A percentile compares a stretch with the other conserved stretches of the same genome.
Conservation (phyloP, 1,140 invertebrate species). For the Dendroctonus ponderosae region DNA sequence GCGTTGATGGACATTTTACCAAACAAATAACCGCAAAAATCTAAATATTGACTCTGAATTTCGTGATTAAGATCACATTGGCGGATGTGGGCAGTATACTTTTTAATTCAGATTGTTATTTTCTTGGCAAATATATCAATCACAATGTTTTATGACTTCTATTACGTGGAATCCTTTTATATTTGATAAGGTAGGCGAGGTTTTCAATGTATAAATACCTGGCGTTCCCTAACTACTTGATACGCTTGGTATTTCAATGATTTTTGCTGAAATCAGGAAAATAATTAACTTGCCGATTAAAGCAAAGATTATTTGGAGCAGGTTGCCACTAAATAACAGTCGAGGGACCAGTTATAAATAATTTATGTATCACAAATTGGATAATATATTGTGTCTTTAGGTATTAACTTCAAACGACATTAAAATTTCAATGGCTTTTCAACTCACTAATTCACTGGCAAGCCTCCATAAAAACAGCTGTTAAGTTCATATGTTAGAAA, state of each 20-base stretch:
- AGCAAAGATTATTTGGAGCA: too few species aligned
- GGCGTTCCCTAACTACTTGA: constrained; percentile 6
- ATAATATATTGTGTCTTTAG: constrained; percentile 17
- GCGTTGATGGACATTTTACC: constrained; percentile 7
- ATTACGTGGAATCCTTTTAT: too few species aligned
- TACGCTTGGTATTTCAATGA: constrained; percentile 6
- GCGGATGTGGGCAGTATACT: constrained; percentile 3
- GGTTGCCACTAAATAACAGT: too few species aligned
- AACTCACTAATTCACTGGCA: constrained; percentile 35
- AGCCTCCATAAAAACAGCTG: constrained; percentile 38
- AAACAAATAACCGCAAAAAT: constrained; percentile 13
- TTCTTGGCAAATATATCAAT: too few species aligned
- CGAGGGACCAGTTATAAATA: neutral
- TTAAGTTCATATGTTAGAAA: constrained; percentile 38
- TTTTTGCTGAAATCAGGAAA: too few species aligned
- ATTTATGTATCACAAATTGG: constrained; percentile 4
- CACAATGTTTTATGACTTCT: too few species aligned
- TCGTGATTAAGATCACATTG: constrained; percentile 8
- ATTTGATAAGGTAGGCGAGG: too few species aligned
- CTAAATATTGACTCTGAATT: constrained; percentile 19
- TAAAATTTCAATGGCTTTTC: constrained; percentile 24
- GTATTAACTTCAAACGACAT: constrained; percentile 27
- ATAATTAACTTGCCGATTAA: too few species aligned
- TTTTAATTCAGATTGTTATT: too few species aligned
- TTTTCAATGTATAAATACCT: neutral